These are phyloP conservation scores for Idaea biselata DNA, from an alignment of 2,888 invertebrate species.

Conservation along the genomic window DNA sequence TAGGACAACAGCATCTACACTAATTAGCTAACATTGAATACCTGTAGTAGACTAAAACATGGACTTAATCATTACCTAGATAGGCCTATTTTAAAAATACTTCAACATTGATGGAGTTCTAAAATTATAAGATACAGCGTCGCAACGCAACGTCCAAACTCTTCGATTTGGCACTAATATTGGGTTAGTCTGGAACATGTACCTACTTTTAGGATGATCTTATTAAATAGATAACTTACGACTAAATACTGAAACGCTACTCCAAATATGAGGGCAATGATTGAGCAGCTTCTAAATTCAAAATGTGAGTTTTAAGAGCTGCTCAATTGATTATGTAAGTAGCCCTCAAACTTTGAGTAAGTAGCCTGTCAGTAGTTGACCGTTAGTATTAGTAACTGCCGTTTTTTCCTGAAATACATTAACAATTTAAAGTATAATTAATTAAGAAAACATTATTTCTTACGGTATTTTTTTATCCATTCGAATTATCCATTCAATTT, in stretches of 20 bases:
- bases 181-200: background rate
- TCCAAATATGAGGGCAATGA: no score
- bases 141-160: background rate
- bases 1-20: conserved; percentile 53
- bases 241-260: no score
- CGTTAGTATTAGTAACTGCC: background rate
- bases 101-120: conserved; percentile 7
- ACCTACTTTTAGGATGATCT: background rate
- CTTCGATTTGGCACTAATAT: conserved; percentile 24
- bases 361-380: no score
- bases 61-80: conserved; percentile 52
- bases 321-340: no score
- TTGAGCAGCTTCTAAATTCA: no score
- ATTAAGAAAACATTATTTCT: background rate
- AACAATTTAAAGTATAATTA: background rate
- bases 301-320: no score
- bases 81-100: conserved; percentile 59
- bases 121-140: conserved; percentile 10
- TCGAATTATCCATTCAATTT: background rate
- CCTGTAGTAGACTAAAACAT: conserved; percentile 58
- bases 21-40: conserved; percentile 70
- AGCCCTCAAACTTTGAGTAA: no score
- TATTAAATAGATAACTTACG: no score
- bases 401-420: background rate
- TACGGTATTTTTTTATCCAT: background rate